phyloP scores from a whole-genome alignment of 2,888 invertebrate species.

The Clanis bilineata region DNA sequence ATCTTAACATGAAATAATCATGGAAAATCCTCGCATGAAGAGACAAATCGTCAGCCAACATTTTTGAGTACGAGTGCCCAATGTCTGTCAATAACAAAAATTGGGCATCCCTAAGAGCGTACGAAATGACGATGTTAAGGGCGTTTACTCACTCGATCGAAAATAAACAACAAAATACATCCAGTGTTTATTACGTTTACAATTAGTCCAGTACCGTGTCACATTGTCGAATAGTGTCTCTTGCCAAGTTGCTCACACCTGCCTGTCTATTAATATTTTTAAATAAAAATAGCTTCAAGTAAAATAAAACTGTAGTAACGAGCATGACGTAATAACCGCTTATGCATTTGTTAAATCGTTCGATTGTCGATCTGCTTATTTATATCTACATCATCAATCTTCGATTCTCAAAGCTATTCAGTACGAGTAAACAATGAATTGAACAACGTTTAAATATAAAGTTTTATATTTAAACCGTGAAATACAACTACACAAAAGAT shows the following conservation, averaged over 20 bases:
- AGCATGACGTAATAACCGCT: neutral
- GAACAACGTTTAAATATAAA: conserved; percentile 7
- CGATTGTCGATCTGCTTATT: conserved; percentile 9
- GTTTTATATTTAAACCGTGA: conserved; percentile 2
- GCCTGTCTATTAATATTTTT: conserved; percentile 77
- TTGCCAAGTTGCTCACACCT: conserved; percentile 76
- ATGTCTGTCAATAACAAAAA: neutral
- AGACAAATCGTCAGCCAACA: neutral
- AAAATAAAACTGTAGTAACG: conserved; percentile 31
- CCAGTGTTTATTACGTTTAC: conserved; percentile 46
- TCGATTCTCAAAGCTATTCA: neutral
- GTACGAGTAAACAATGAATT: conserved; percentile 5
- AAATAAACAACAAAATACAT: conserved; percentile 37
- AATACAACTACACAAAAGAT: neutral
- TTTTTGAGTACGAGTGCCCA: neutral
- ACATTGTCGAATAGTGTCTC: conserved; percentile 53
- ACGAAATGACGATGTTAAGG: conserved; percentile 21
- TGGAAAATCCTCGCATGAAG: neutral
- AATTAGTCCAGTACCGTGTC: conserved; percentile 69
- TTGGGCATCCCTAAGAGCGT: neutral
- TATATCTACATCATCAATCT: conserved; percentile 5
- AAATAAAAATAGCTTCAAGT: conserved; percentile 60
- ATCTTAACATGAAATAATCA: neutral
- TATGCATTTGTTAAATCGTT: neutral
- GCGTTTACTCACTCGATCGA: conserved; percentile 31